A percentile compares a stretch with the other conserved stretches of the same genome.
Conservation (phyloP, 2,113 vertebrate species). For the Hydropotes inermis region DNA sequence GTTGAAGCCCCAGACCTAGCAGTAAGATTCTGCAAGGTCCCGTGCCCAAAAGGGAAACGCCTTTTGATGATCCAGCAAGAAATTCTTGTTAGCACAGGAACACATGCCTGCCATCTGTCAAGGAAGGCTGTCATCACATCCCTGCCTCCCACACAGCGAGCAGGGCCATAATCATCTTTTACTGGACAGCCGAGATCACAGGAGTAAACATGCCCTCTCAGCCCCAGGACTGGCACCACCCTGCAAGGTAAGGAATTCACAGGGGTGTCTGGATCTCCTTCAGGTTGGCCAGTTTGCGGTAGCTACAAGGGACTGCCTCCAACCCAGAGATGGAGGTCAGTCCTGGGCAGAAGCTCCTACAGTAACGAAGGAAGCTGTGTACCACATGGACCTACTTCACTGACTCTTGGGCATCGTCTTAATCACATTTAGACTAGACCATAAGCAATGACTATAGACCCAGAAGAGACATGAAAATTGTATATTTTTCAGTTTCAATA, state of each 20-base stretch:
- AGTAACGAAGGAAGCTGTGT: neutral
- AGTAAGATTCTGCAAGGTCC: neutral
- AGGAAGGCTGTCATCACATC: neutral
- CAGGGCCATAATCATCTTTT: constrained; percentile 37
- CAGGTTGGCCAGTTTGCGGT: neutral
- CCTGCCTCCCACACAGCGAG: constrained; percentile 1
- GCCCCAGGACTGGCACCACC: neutral
- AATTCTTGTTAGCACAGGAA: neutral
- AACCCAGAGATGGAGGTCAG: neutral
- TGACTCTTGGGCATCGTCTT: neutral
- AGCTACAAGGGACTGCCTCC: neutral
- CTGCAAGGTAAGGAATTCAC: neutral
- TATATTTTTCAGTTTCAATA: neutral
- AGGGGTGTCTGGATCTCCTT: neutral
- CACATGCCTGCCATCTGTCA: neutral
- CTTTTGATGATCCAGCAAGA: constrained; percentile 44
- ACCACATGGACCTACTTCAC: neutral
- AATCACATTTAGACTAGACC: neutral
- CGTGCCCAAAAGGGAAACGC: neutral
- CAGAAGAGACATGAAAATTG: neutral
- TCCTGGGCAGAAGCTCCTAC: neutral
- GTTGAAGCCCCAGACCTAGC: neutral
- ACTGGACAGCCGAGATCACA: neutral
- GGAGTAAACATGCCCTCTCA: neutral
- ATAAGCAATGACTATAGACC: neutral